phyloP scores from a whole-genome alignment of 2,113 vertebrate species.

The Prinia subflava region DNA sequence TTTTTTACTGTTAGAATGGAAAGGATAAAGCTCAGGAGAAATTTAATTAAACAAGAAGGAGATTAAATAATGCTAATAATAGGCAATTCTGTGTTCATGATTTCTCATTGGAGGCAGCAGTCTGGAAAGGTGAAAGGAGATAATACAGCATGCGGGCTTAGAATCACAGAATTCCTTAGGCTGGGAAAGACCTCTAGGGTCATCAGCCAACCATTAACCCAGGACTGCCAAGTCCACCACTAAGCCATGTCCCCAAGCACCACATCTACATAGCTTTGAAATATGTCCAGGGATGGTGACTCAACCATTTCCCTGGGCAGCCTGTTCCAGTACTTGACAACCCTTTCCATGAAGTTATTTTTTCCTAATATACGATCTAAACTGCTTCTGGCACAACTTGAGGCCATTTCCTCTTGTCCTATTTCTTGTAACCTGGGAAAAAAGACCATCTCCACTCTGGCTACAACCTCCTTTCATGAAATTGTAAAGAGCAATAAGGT shows the following conservation, averaged over 20 bases:
- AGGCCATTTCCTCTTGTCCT: background rate
- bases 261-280: background rate
- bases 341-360: background rate
- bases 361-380: background rate
- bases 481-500: background rate
- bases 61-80: background rate
- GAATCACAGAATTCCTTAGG: background rate
- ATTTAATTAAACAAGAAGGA: background rate
- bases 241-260: background rate
- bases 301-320: background rate
- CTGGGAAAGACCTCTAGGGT: background rate
- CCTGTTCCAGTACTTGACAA: background rate
- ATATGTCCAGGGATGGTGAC: background rate
- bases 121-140: background rate
- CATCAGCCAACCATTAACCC: background rate
- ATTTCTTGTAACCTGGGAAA: background rate
- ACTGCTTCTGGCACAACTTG: background rate
- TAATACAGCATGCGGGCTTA: background rate
- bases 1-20: background rate
- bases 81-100: background rate
- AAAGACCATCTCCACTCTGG: background rate
- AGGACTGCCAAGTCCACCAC: background rate
- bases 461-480: background rate
- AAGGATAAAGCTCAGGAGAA: background rate
- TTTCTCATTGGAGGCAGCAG: background rate